These are phyloP conservation scores for Epizoanthus scotinus DNA, from an alignment of 92 coral and sea anemone genomes.

Conservation along the genomic window DNA sequence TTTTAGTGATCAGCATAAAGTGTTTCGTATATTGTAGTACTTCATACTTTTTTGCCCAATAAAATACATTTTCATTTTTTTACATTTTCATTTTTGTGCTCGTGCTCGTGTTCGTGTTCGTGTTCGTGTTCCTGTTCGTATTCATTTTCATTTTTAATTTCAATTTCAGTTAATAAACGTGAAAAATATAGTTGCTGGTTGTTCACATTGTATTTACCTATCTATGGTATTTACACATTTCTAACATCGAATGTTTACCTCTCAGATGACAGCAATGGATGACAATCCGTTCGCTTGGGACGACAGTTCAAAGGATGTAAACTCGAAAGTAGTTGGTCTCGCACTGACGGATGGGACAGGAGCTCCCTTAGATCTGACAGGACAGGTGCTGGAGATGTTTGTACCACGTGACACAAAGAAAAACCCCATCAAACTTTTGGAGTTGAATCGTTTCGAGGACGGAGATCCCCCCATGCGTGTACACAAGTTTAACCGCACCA, in stretches of 20 bases:
- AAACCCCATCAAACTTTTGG: constrained; percentile 74
- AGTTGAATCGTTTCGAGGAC: constrained; percentile 67
- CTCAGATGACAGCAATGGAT: constrained; percentile 83
- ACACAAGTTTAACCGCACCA: constrained; percentile 91
- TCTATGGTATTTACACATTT: background rate
- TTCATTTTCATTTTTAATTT: too few relatives aligned
- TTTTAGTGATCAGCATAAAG: background rate
- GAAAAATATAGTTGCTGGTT: background rate
- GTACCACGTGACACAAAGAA: constrained; percentile 80
- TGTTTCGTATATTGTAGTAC: background rate
- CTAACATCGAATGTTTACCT: background rate
- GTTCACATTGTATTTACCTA: background rate
- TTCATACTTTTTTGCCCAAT: background rate
- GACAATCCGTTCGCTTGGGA: constrained; percentile 84
- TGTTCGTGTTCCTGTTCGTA: too few relatives aligned
- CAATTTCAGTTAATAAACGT: too few relatives aligned
- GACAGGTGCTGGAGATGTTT: constrained; percentile 81
- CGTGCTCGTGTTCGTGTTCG: too few relatives aligned
- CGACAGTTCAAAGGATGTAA: constrained; percentile 76
- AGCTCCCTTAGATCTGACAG: constrained; percentile 78
- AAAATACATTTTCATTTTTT: too few relatives aligned
- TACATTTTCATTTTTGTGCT: too few relatives aligned
- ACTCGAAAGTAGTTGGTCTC: constrained; percentile 85
- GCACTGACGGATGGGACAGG: constrained; percentile 86
- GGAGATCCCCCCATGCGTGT: constrained; percentile 87